phyloP scores from a whole-genome alignment of 2,888 invertebrate species.

The Coelogynopora nodosa region DNA sequence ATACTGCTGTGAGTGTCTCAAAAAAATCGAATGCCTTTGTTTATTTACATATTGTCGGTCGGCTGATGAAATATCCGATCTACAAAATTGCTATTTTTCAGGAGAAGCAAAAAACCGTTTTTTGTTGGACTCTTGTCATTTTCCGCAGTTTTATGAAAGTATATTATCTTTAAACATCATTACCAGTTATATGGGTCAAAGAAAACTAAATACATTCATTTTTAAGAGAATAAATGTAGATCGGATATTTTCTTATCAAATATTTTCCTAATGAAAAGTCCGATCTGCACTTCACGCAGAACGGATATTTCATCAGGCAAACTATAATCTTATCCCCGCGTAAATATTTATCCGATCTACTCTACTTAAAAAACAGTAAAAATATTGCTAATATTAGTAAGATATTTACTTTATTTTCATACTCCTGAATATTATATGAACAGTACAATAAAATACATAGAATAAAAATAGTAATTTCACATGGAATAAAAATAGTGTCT shows the following conservation, averaged over 20 bases:
- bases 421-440: not conserved
- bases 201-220: not conserved
- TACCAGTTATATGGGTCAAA: not conserved
- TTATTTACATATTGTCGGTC: not conserved
- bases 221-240: not conserved
- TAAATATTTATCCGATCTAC: not conserved
- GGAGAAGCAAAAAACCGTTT: not conserved
- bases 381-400: not conserved
- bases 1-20: no score
- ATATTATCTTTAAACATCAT: not conserved
- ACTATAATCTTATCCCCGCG: not conserved
- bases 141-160: not conserved
- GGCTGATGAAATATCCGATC: not conserved
- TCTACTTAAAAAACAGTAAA: not conserved
- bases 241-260: not conserved
- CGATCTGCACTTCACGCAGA: not conserved
- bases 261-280: not conserved
- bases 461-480: not conserved
- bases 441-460: not conserved
- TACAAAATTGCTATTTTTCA: not conserved
- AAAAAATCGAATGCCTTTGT: no score
- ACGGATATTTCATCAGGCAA: not conserved
- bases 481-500: not conserved
- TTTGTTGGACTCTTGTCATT: not conserved
- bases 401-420: not conserved